A percentile compares a stretch with the other conserved stretches of the same genome.
Conservation (phyloP, 1,140 invertebrate genomes). For the Papilio machaon region DNA sequence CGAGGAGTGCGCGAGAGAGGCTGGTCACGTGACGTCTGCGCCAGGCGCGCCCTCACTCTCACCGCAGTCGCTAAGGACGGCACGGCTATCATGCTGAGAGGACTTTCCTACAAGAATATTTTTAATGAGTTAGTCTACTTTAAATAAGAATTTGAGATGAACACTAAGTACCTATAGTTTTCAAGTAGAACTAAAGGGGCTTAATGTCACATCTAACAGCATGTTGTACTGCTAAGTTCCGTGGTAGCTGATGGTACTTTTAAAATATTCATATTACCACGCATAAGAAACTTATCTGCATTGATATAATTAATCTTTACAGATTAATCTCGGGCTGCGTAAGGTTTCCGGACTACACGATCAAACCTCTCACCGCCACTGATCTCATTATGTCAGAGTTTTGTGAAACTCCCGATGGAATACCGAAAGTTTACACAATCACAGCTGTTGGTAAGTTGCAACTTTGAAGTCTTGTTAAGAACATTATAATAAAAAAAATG, state of each 20-base stretch:
- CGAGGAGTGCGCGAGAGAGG: conserved; percentile 79
- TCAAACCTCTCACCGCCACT: conserved; percentile 54
- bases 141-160: not conserved
- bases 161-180: no score
- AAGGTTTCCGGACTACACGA: conserved; percentile 57
- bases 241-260: not conserved
- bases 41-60: conserved; percentile 63
- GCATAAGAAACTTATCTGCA: no score
- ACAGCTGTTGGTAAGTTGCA: conserved; percentile 64
- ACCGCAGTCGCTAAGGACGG: conserved; percentile 70
- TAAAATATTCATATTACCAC: no score
- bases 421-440: conserved; percentile 65
- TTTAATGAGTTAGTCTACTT: conserved; percentile 74
- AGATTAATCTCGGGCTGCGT: conserved; percentile 65
- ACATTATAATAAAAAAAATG: no score
- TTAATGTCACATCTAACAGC: no score
- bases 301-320: conserved; percentile 40
- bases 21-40: conserved; percentile 54
- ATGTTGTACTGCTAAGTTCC: not conserved
- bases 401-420: conserved; percentile 55
- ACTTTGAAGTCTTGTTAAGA: not conserved
- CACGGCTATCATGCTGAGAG: conserved; percentile 70
- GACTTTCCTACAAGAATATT: conserved; percentile 66
- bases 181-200: no score
- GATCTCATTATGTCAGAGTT: conserved; percentile 69